Evolutionary conservation across 1,140 invertebrate genomes (phyloP).

Genomic region (Caligus rogercresseyi): DNA sequence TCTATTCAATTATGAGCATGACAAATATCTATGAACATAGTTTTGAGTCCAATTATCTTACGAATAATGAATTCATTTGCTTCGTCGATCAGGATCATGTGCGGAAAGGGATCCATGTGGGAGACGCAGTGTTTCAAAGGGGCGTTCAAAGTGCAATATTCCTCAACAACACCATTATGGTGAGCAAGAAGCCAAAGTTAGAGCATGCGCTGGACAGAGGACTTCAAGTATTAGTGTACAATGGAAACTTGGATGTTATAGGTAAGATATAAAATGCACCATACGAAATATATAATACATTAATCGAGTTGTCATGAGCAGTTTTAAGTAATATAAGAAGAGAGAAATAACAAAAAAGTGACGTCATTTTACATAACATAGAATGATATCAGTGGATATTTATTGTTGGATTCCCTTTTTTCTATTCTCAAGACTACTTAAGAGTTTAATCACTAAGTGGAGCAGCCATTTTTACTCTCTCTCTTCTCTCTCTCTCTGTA

Average conservation of each 20-base stretch:
- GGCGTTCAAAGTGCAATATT: conserved; percentile 40
- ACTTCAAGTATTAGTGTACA: conserved; percentile 43
- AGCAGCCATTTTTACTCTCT: no score
- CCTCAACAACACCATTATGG: conserved; percentile 57
- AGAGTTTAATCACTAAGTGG: no score
- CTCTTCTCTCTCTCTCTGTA: no score
- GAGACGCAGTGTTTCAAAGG: conserved; percentile 46
- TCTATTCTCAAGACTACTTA: no score
- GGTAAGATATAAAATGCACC: no score
- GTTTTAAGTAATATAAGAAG: no score
- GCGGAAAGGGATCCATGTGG: conserved; percentile 58
- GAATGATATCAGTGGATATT: no score
- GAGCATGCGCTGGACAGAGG: conserved; percentile 40
- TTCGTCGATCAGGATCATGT: conserved; percentile 35
- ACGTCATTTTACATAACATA: no score
- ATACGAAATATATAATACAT: no score
- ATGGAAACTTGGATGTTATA: conserved; percentile 66
- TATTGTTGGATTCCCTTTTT: no score
- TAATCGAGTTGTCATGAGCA: no score
- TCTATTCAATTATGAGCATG: background rate
- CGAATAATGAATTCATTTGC: conserved; percentile 11
- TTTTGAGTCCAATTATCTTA: background rate
- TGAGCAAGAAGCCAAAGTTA: conserved; percentile 55
- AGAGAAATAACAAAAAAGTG: no score
- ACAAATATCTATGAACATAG: conserved; percentile 9